Evolutionary conservation across 2,888 invertebrate genomes (phyloP), one percentile per base, ranked within the genome.

Genomic region (Phytoseiulus persimilis): DNA sequence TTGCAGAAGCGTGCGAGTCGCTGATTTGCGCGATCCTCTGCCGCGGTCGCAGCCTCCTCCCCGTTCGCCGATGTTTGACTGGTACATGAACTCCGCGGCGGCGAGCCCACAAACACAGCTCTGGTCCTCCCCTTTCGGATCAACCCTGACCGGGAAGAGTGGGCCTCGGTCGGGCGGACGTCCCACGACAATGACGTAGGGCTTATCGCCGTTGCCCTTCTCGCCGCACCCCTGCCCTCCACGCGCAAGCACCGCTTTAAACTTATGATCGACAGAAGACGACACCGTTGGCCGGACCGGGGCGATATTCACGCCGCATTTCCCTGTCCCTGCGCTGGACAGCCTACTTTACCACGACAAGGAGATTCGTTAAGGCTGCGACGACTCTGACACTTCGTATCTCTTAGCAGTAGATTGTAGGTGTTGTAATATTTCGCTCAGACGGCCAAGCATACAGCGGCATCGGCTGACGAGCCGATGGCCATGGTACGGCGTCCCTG

Each of bases 241-340:
- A 14, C 46, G 65, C 65, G 65, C 65, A 28, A 28, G 65, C 65
- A 65, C 65, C 65, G 65, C 28, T 31, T 87, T 87, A 87, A 87
- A 87, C 87, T 87, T 87, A 87, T 87, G 87, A 87, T 87, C 87
- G 33, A 87, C 87, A 45, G 32, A 87, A 33, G 87, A 39, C 45
- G 87, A 6, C 87, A n/a, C 87, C 32, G 87, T 31, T 87, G 32
- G 39, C 32, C 32, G 87, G 23, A 1, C 83, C 14, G 32, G 6
- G 33, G 87, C 87, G 87, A 87, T 87, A 87, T 87, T 87, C 32
- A 87, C 87, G 87, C 32, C 45, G 33, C 87, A 33, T 87, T 87
- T 31, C 87, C 87, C 32, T 31, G n/a, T 87, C 31, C 65, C 18
- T 65, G 65, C 28, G 65, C 18, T 18, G 65, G 65, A 23, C 65